Base-by-base conservation (phyloP, 1,140 invertebrate genomes). In the Agrypnia vestita region DNA sequence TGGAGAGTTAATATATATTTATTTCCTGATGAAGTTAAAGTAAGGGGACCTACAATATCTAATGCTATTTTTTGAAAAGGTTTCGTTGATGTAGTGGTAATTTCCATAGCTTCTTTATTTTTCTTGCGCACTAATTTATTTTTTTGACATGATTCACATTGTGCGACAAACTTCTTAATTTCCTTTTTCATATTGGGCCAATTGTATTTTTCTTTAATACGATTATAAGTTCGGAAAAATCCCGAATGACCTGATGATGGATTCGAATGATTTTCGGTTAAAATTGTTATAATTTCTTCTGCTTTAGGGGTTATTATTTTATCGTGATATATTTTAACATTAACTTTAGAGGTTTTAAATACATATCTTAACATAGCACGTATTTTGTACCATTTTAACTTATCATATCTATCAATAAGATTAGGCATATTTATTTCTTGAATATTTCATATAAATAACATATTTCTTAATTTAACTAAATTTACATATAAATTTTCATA, bases 121-220 rank as follows among this genome's bases (percentile, higher is more conserved):
- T 11, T 21, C 25, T 62, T 62, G 0, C 59, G 0, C 9, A 21
- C 19, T 0, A 35, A 21, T 35, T 62, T 35, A 62, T 62, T 62
- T 35, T 61, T 25, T 62, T 62, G 59, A 62, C 59, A 62, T 12
- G 59, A 62, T 35, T 62, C 25, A 43, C 59, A 62, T 4, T 62
- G 9, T 62, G 6, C 25, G 11, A 21, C 1, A 25, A 62, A 62
- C 12, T 62, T 13, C 11, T 62, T 62, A 19, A 86, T 84, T 56
- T 85, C 83, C 10, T 59, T 76, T 79, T 84, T 81, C 83, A 86
- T 85, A n/a, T 47, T 75, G n/a, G 62, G 43, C 84, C 85, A 86
- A 64, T 69, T 75, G 76, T 79, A 86, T 71, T 78, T 77, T 67
- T 73, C 51, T 84, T 84, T 85, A 49, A 85, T 85, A 53, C 77